phyloP scores from a whole-genome alignment of 1,140 invertebrate genomes.

The Teleogryllus occipitalis region DNA sequence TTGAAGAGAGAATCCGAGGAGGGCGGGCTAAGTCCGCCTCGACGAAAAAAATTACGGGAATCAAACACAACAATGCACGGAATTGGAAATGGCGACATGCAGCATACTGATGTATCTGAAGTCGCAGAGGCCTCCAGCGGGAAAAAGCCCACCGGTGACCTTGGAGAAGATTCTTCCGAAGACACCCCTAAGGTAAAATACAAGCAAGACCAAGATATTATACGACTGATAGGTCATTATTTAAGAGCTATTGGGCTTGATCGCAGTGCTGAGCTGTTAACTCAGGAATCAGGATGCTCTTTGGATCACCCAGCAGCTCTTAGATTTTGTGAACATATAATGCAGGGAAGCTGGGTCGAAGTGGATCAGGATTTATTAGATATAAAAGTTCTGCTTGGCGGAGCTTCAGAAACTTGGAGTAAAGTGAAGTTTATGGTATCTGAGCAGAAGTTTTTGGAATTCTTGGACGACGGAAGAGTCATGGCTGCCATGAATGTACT shows the following conservation, averaged over 20 bases:
- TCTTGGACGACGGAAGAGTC: neutral
- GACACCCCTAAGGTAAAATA: neutral
- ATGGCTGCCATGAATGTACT: neutral
- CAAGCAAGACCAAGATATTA: neutral
- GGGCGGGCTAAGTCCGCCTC: neutral
- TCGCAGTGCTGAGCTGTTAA: neutral
- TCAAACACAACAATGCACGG: neutral
- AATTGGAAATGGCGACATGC: neutral
- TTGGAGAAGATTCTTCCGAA: neutral
- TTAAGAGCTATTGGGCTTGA: neutral
- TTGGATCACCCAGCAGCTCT: neutral
- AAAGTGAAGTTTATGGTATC: neutral
- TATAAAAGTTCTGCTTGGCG: neutral
- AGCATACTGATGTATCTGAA: neutral
- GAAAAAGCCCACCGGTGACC: neutral
- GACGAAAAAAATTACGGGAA: neutral
- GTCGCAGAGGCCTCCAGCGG: neutral
- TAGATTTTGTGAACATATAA: neutral
- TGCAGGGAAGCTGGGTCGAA: neutral
- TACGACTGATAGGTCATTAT: neutral
- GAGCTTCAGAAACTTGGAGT: neutral
- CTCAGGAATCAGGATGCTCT: neutral
- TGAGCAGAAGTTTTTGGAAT: neutral
- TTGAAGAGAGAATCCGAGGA: neutral
- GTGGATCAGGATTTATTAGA: neutral